Evolutionary conservation across 2,888 invertebrate species (phyloP), one percentile per base, ranked within the genome.

Genomic region (Lacanobia oleracea): DNA sequence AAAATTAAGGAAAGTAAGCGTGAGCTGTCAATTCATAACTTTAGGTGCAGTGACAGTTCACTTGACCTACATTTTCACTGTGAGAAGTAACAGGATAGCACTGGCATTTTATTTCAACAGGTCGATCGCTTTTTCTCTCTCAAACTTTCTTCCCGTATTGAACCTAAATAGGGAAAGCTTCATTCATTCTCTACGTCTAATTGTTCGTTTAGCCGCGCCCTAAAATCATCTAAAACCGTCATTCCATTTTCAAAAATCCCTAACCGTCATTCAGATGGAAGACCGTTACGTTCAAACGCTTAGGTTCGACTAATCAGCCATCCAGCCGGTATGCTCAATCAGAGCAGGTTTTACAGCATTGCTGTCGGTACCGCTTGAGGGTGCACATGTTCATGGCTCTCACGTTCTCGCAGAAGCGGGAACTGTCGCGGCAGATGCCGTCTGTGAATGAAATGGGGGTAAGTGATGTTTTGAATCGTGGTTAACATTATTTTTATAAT

Each of bases 331-430:
- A 12, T 48, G 77, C 64, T 86, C 91, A 95, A 77, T 93, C 91
- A 51, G 89, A 87, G 94, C 99, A 99, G 68, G 98, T 98, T 87
- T 97, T 97, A 96, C 99, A 99, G 94, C 99, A 99, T 90, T 98
- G 98, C 89, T 97, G 97, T 91, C 97, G 97, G 94, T 98, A 99
- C 54, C 98, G 97, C 87, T 97, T 97, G 84, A 98, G 97, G 67
- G 97, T 97, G 94, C 99, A 99, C 96, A 99, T 97, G 89, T 98
- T 98, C 98, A 99, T 98, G 67, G 97, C 96, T 85, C 98, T 97
- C 33, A 98, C 98, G 90, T 98, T 98, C 88, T 97, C 97, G 94
- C 99, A 99, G 93, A 98, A 98, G 85, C 97, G 97, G 62, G 98
- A 98, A 57, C 97, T 96, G 92, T 98, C 98, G 88, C 97, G 97